phyloP scores from a whole-genome alignment of 2,888 invertebrate genomes.

The Brenthis hecate region DNA sequence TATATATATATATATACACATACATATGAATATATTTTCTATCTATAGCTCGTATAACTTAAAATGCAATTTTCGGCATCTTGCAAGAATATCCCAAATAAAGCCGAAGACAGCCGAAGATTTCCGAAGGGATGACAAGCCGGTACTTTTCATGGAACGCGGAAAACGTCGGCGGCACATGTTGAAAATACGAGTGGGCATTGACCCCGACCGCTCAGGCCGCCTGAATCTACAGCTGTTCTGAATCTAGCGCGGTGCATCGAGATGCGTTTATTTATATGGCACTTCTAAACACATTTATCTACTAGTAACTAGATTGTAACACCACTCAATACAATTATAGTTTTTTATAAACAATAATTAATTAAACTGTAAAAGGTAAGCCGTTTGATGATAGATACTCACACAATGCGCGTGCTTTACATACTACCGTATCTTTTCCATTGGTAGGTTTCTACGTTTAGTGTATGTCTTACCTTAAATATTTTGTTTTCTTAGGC shows the following conservation, averaged over 20 bases:
- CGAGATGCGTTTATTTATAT: constrained; percentile 65
- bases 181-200: constrained; percentile 81
- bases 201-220: constrained; percentile 75
- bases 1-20: no score
- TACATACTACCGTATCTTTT: no score
- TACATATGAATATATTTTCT: background rate
- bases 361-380: constrained; percentile 18
- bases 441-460: no score
- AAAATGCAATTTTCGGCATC: constrained; percentile 7
- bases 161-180: constrained; percentile 80
- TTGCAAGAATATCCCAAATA: constrained; percentile 41
- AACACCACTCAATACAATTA: constrained; percentile 23
- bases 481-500: background rate
- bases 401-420: background rate
- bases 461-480: no score
- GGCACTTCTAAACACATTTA: constrained; percentile 42
- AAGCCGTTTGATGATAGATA: constrained; percentile 4
- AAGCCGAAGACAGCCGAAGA: constrained; percentile 58
- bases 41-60: background rate
- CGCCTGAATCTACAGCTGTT: constrained; percentile 74
- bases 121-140: constrained; percentile 72
- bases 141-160: constrained; percentile 79
- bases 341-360: constrained; percentile 25
- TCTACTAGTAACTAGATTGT: constrained; percentile 47
- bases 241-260: constrained; percentile 72